A percentile compares a stretch with the other conserved stretches of the same genome.
Evolutionary conservation across 2,113 vertebrate species (phyloP).

Genomic region (Etia nguti): DNA sequence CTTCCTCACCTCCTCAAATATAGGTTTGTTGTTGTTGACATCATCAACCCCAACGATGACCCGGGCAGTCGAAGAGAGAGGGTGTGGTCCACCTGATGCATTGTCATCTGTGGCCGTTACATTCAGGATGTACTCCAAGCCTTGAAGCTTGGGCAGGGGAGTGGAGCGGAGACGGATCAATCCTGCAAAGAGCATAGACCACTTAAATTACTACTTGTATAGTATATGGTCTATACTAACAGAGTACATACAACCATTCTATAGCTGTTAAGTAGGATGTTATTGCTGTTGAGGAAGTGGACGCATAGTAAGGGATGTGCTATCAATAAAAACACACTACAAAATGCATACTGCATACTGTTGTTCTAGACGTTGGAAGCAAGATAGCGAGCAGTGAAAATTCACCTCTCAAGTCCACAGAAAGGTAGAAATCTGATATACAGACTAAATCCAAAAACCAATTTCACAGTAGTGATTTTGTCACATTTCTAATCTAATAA

Average conservation of each 20-base stretch:
- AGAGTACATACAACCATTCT: neutral
- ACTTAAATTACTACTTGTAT: slow-evolving; percentile 17
- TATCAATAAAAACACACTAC: slow-evolving; percentile 8
- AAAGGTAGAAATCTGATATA: slow-evolving; percentile 42
- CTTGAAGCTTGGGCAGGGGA: slow-evolving; percentile 79
- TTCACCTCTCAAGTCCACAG: neutral
- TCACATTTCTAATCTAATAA: slow-evolving; percentile 54
- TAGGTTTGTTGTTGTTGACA: slow-evolving; percentile 88
- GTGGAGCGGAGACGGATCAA: slow-evolving; percentile 82
- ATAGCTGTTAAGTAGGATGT: slow-evolving; percentile 32
- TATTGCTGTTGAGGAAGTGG: slow-evolving; percentile 18
- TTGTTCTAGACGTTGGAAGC: neutral
- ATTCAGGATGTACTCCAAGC: slow-evolving; percentile 82
- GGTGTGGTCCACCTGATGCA: slow-evolving; percentile 75
- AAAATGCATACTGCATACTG: neutral
- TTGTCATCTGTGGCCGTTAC: slow-evolving; percentile 86
- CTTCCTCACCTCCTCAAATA: slow-evolving; percentile 80
- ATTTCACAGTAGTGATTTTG: slow-evolving; percentile 57
- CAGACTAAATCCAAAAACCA: slow-evolving; percentile 49
- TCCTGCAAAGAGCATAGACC: slow-evolving; percentile 64
- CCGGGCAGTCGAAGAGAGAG: slow-evolving; percentile 76
- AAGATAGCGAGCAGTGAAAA: neutral
- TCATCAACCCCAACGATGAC: slow-evolving; percentile 83
- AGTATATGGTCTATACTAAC: neutral
- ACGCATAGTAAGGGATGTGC: neutral